These are phyloP conservation scores for Hucho hucho DNA, from an alignment of 2,113 vertebrate genomes.

Conservation along the genomic window DNA sequence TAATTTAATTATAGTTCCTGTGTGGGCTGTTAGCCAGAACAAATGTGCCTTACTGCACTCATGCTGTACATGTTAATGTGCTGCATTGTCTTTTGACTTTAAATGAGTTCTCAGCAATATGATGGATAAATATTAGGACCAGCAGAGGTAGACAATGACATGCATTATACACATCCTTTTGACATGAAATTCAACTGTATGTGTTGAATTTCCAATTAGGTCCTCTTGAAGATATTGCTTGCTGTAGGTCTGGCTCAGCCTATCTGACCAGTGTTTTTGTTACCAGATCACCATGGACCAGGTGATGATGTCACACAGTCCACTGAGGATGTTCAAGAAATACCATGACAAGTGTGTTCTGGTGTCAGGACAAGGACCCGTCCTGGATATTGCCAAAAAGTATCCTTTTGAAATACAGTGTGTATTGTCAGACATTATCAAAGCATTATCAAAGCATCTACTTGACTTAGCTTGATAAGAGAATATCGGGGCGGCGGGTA, in stretches of 20 bases:
- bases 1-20: neutral
- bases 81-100: neutral
- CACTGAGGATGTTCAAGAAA: conserved; percentile 85
- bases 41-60: neutral
- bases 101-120: too few relatives aligned
- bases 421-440: neutral
- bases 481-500: too few relatives aligned
- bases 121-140: too few relatives aligned
- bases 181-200: too few relatives aligned
- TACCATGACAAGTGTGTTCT: conserved; percentile 88
- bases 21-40: neutral
- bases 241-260: neutral
- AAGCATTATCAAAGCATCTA: neutral
- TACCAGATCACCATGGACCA: conserved; percentile 85
- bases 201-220: too few relatives aligned
- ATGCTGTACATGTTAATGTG: neutral
- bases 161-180: too few relatives aligned
- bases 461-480: neutral
- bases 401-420: conserved; percentile 68
- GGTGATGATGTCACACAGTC: conserved; percentile 91
- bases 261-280: conserved; percentile 18
- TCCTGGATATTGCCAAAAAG: conserved; percentile 89
- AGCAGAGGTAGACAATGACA: too few relatives aligned
- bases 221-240: too few relatives aligned
- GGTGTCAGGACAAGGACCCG: conserved; percentile 88